phyloP scores from a whole-genome alignment of 2,888 invertebrate genomes.

The Entomobrya proxima region DNA sequence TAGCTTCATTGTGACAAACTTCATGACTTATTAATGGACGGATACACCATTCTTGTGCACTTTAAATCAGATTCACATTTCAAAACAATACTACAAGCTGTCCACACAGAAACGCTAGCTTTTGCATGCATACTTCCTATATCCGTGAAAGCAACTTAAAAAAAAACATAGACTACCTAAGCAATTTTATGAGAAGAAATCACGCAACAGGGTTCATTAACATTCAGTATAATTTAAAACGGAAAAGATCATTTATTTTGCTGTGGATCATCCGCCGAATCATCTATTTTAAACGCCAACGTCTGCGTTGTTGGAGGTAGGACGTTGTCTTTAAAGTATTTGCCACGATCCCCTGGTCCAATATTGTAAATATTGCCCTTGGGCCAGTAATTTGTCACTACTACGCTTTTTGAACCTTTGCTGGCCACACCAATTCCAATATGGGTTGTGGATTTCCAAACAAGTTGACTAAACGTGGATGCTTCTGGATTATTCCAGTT shows the following conservation, averaged over 20 bases:
- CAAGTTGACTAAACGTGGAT: constrained; percentile 66
- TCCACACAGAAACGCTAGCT: not conserved
- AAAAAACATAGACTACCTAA: constrained; percentile 2
- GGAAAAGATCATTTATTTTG: constrained; percentile 17
- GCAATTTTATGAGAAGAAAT: constrained; percentile 9
- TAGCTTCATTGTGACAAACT: not conserved
- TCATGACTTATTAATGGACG: not conserved
- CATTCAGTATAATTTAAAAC: not conserved
- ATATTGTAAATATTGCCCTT: constrained; percentile 70
- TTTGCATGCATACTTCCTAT: not conserved
- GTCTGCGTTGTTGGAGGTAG: constrained; percentile 36
- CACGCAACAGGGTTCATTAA: constrained; percentile 40
- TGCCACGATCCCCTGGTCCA: constrained; percentile 63
- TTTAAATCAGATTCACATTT: not conserved
- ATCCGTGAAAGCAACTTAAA: constrained; percentile 40
- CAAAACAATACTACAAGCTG: not conserved
- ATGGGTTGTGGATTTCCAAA: constrained; percentile 68
- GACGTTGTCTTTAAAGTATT: constrained; percentile 70
- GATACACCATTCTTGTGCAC: not conserved
- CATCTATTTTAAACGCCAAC: constrained; percentile 45
- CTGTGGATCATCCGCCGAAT: constrained; percentile 36
- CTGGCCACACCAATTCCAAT: constrained; percentile 70
- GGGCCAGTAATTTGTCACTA: constrained; percentile 70
- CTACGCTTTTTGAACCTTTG: constrained; percentile 68
- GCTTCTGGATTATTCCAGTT: constrained; percentile 70